These are phyloP conservation scores for Lasioglossum oenotherae DNA, from an alignment of 2,888 invertebrate genomes.

Conservation along the genomic window DNA sequence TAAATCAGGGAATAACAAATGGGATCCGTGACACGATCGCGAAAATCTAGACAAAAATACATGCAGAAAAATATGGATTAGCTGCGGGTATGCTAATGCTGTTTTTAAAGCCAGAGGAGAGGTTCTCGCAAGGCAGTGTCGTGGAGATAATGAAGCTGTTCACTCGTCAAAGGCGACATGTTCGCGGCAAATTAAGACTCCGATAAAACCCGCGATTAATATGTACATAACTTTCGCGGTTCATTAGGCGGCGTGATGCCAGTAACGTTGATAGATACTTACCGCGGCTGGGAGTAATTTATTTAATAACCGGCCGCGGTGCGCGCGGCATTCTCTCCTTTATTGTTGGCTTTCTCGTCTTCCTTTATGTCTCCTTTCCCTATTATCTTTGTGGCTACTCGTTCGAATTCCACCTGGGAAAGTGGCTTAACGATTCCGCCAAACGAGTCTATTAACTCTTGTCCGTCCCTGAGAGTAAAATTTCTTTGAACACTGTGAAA, in stretches of 20 bases:
- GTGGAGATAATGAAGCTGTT: conserved; percentile 26
- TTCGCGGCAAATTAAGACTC: conserved; percentile 22
- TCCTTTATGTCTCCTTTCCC: neutral
- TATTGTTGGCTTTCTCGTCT: conserved; percentile 12
- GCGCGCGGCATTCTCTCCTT: neutral
- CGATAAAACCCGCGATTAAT: conserved; percentile 47
- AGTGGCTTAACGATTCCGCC: conserved; percentile 17
- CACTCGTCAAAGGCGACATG: neutral
- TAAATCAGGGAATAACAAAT: neutral
- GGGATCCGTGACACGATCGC: neutral
- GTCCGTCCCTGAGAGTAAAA: neutral
- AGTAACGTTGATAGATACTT: conserved; percentile 30
- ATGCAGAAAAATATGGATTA: neutral
- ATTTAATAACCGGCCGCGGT: conserved; percentile 22
- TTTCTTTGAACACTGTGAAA: neutral
- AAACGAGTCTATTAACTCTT: neutral
- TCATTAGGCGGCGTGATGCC: conserved; percentile 31
- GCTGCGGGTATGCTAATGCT: neutral
- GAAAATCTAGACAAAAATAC: neutral
- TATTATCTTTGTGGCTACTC: neutral
- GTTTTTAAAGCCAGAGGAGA: neutral
- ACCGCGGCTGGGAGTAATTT: conserved; percentile 30
- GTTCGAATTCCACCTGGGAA: conserved; percentile 5
- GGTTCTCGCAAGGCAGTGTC: neutral
- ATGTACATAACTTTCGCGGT: conserved; percentile 42